Percentiles rank a stretch among this genome's conserved stretches.
Conservation (phyloP, 1,140 invertebrate species). For the Armadillidium nasatum region DNA sequence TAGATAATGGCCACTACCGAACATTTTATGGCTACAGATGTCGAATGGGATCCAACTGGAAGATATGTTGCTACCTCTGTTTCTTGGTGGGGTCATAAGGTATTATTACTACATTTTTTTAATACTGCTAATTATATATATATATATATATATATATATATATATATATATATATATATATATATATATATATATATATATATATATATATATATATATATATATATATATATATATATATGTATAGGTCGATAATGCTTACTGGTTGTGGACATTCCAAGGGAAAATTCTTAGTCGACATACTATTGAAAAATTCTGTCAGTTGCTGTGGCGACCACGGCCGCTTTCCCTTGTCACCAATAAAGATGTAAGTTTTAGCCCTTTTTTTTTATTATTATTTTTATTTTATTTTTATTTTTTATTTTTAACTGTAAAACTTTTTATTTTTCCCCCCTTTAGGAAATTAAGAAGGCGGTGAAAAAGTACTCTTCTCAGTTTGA, state of each 20-base stretch:
- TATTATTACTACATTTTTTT: not conserved
- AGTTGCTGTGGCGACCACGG: constrained; percentile 92
- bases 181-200: too few species aligned
- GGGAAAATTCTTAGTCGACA: constrained; percentile 74
- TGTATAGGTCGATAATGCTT: constrained; percentile 70
- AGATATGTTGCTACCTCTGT: constrained; percentile 93
- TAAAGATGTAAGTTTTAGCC: constrained; percentile 45
- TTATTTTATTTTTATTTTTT: too few species aligned
- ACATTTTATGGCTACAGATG: constrained; percentile 89
- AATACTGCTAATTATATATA: too few species aligned
- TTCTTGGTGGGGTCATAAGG: constrained; percentile 92
- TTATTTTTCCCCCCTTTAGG: constrained; percentile 52
- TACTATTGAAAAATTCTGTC: constrained; percentile 85
- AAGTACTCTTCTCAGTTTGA: constrained; percentile 95
- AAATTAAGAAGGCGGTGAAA: constrained; percentile 97
- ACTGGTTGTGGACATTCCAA: constrained; percentile 98
- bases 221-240: too few species aligned
- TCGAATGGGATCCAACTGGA: constrained; percentile 99
- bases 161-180: too few species aligned
- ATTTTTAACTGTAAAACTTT: not conserved
- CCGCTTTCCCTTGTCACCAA: constrained; percentile 74
- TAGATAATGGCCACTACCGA: constrained; percentile 88
- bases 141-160: too few species aligned
- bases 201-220: too few species aligned
- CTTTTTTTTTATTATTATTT: not conserved